A percentile compares a stretch with the other conserved stretches of the same genome.
phyloP scores from a whole-genome alignment of 2,113 vertebrate genomes.

The Phaethon lepturus region DNA sequence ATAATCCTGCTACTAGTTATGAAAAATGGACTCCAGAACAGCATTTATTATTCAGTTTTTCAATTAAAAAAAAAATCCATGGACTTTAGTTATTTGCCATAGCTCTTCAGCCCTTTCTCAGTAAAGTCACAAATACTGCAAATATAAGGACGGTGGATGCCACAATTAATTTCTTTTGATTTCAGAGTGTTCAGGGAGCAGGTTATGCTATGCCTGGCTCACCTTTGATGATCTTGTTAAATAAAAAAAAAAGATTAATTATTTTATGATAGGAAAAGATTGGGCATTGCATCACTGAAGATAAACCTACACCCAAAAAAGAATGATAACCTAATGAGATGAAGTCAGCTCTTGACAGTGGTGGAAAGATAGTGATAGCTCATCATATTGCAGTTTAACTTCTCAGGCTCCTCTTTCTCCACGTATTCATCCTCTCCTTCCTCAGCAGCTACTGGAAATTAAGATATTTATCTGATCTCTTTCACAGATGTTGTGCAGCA shows the following conservation, averaged over 20 bases:
- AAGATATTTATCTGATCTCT: neutral
- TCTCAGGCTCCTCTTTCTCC: neutral
- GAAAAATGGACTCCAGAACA: neutral
- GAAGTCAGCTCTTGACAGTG: neutral
- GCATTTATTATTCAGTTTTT: neutral
- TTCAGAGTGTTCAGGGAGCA: neutral
- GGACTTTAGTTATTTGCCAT: neutral
- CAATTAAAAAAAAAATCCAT: neutral
- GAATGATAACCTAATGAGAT: neutral
- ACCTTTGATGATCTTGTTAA: neutral
- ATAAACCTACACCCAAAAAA: neutral
- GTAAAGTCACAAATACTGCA: neutral
- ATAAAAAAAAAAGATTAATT: neutral
- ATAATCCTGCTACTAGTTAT: neutral
- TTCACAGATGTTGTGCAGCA: neutral
- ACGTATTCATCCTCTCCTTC: neutral
- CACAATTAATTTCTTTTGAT: neutral
- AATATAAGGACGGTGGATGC: rapidly evolving
- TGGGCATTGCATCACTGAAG: neutral
- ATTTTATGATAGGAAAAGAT: neutral
- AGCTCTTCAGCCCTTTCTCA: neutral
- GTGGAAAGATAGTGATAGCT: neutral
- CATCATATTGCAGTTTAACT: neutral
- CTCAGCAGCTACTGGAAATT: neutral
- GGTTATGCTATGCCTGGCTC: neutral